Conservation (phyloP, 2,113 vertebrate genomes). For the Oreochromis aureus region DNA sequence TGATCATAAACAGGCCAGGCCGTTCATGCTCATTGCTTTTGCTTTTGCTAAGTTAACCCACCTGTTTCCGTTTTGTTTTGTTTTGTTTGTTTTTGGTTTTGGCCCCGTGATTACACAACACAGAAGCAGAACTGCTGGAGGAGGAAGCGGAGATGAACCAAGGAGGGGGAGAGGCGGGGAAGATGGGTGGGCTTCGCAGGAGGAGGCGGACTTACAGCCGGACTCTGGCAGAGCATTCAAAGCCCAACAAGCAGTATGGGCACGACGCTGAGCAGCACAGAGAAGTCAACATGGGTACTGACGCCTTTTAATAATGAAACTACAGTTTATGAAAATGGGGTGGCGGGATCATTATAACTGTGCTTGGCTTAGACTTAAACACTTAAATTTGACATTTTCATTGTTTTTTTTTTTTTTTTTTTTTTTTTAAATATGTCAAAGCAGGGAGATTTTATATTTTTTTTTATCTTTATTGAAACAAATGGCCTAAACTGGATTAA, state of each 20-base stretch:
- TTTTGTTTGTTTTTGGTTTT: not conserved
- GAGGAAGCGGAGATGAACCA: constrained; percentile 84
- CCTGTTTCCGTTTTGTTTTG: no score
- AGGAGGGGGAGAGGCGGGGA: constrained; percentile 76
- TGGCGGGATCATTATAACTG: not conserved
- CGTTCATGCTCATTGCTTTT: not conserved
- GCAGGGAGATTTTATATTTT: not conserved
- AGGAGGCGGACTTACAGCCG: constrained; percentile 81
- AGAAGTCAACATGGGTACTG: constrained; percentile 57
- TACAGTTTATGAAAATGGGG: not conserved
- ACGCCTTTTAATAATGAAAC: not conserved
- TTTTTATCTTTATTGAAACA: not conserved
- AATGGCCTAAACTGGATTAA: not conserved
- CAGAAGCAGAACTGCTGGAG: constrained; percentile 84
- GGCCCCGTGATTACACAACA: not conserved
- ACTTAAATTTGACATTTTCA: not conserved
- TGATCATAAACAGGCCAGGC: not conserved
- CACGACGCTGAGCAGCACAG: constrained; percentile 45
- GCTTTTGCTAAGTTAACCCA: not conserved
- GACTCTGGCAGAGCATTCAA: constrained; percentile 72
- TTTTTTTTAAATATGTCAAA: not conserved
- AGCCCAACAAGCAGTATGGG: constrained; percentile 59
- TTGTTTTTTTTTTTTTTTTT: not conserved
- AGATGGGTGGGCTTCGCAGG: constrained; percentile 75
- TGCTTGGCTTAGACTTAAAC: not conserved